Conservation (phyloP, 1,140 invertebrate species). For the Harlomillsia oculata region DNA sequence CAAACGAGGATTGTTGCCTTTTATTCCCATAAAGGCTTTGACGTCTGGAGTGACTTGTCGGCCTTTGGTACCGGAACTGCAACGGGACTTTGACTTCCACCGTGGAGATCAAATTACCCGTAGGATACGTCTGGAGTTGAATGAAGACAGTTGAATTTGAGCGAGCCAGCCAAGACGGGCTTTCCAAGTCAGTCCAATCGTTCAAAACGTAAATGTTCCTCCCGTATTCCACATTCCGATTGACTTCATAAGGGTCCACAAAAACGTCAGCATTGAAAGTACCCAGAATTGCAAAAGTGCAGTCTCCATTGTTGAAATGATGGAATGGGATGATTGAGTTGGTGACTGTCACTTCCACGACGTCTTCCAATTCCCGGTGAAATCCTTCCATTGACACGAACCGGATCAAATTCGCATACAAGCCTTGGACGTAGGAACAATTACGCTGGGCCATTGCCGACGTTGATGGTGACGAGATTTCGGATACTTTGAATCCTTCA, state of each 20-base stretch:
- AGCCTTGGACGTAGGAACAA: conserved; percentile 25
- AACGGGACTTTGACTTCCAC: conserved; percentile 26
- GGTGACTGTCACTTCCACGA: conserved; percentile 33
- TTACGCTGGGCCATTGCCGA: conserved; percentile 22
- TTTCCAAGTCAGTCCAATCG: conserved; percentile 35
- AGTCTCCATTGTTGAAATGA: conserved; percentile 27
- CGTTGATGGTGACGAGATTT: conserved; percentile 2
- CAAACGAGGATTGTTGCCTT: background rate
- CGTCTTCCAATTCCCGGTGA: conserved; percentile 34
- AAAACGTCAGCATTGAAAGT: conserved; percentile 25
- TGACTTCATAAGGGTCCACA: conserved; percentile 34
- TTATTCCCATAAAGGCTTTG: conserved; percentile 3
- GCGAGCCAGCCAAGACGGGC: conserved; percentile 25
- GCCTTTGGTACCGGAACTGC: conserved; percentile 34
- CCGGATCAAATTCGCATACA: conserved; percentile 33
- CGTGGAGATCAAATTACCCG: conserved; percentile 33
- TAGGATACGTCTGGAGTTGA: conserved; percentile 24
- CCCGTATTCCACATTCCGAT: conserved; percentile 1
- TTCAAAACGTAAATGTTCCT: conserved; percentile 25
- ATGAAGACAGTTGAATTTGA: conserved; percentile 34
- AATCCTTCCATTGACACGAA: conserved; percentile 35
- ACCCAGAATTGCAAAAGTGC: conserved; percentile 23
- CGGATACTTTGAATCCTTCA: background rate
- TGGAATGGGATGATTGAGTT: conserved; percentile 28
- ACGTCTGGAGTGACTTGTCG: conserved; percentile 31